phyloP scores from a whole-genome alignment of 2,888 invertebrate species.

The Xylophagus ater region DNA sequence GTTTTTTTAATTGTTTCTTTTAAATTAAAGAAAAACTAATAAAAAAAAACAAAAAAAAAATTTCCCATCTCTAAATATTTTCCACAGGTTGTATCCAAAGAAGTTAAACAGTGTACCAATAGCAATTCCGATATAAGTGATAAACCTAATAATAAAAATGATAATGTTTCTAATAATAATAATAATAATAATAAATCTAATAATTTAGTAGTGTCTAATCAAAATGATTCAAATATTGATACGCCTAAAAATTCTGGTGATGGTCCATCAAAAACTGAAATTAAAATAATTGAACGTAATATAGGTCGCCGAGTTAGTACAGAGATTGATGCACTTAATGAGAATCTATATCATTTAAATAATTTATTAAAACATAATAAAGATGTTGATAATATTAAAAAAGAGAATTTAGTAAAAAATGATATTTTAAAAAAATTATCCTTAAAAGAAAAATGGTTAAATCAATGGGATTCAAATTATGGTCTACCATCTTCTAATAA shows the following conservation, averaged over 20 bases:
- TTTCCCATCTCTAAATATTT: conserved; percentile 11
- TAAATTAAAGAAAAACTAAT: neutral
- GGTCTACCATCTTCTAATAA: neutral
- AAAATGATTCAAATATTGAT: neutral
- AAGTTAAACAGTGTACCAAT: conserved; percentile 14
- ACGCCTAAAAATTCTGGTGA: conserved; percentile 5
- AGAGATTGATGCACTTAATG: conserved; percentile 36
- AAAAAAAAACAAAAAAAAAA: conserved; percentile 2
- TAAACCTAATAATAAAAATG: conserved; percentile 15
- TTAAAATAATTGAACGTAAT: conserved; percentile 34
- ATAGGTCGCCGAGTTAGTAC: conserved; percentile 29
- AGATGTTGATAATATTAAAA: conserved; percentile 34
- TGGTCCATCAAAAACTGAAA: conserved; percentile 23
- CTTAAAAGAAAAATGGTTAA: conserved; percentile 38
- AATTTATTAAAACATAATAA: conserved; percentile 38
- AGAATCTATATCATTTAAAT: conserved; percentile 35
- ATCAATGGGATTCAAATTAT: too few relatives aligned
- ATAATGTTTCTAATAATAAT: conserved; percentile 10
- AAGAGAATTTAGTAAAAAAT: conserved; percentile 35
- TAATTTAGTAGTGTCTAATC: conserved; percentile 1
- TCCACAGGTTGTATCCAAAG: conserved; percentile 19
- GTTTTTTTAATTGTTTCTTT: conserved; percentile 9
- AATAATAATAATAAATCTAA: conserved; percentile 5
- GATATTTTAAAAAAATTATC: conserved; percentile 37
- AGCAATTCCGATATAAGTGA: conserved; percentile 14